Evolutionary conservation across 2,113 vertebrate genomes (phyloP), one percentile per base, ranked within the genome.

Genomic region (Apodemus sylvaticus): DNA sequence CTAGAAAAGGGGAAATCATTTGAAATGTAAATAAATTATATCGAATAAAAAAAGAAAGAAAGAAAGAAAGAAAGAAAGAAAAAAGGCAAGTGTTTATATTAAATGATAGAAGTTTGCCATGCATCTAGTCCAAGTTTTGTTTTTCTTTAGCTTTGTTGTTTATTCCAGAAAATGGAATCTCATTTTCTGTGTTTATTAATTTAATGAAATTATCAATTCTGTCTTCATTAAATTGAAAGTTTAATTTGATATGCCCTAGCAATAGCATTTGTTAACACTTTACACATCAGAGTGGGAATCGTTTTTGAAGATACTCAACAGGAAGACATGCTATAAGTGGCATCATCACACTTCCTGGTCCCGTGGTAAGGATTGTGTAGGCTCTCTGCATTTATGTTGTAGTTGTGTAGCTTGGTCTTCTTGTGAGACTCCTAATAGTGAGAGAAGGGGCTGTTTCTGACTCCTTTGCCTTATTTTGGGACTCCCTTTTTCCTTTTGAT

Each of bases 261-360:
- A 42, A 36, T 64, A 51, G 3, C 98, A 10, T 98, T 98, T 96
- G 99, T 97, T 2, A 99, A 96, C 68, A 98, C 90, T 92, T 99
- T 98, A 90, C 97, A 99, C 92, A 97, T 98, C 89, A 99, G 97
- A 53, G 97, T 97, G 83, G 99, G 98, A 90, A 99, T 99, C 48
- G 98, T 98, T 90, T 99, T 99, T 70, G 97, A 78, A 99, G 98
- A 90, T 99, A 99, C 97, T 98, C 97, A 99, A 99, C 0, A 97
- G 98, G 3, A 99, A 99, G 78, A 98, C 99, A 99, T 98, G 2
- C 99, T 99, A 45, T 99, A 98, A 68, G 66, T 16, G 5, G 99
- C 99, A 34, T 99, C 99, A 55, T 99, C n/a, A n/a, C n/a, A 99
- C 97, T 99, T 99, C 29, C 95, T 98, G 94, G 99, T 98, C 7